Conservation (phyloP, 2,797 vertebrate genomes). For the Lepus oiostolus region DNA sequence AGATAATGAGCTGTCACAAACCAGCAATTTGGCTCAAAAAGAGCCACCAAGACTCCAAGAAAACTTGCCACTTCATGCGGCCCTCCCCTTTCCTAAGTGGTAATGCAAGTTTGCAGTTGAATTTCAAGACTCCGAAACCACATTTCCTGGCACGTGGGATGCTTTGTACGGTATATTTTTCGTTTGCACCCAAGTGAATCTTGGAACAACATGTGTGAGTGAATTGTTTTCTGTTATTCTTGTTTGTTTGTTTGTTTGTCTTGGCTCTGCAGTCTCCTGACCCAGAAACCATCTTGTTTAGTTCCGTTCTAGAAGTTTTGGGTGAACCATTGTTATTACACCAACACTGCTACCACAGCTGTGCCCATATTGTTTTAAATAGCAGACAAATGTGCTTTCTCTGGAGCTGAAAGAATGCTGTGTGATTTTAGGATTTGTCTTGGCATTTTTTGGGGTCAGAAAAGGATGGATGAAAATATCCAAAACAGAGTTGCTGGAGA, state of each 20-base stretch:
- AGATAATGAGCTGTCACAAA: slow-evolving; percentile 75
- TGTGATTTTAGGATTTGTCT: slow-evolving; percentile 46
- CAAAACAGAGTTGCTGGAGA: background rate
- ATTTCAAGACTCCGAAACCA: slow-evolving; percentile 62
- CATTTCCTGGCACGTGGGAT: slow-evolving; percentile 62
- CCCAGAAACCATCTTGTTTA: slow-evolving; percentile 30
- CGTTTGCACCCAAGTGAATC: slow-evolving; percentile 38
- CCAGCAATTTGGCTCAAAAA: slow-evolving; percentile 74
- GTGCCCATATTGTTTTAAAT: slow-evolving; percentile 1
- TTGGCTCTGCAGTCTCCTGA: background rate
- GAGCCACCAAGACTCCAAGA: slow-evolving; percentile 58
- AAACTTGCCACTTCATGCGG: slow-evolving; percentile 20
- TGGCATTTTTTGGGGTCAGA: slow-evolving; percentile 1
- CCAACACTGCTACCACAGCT: background rate
- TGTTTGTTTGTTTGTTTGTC: background rate
- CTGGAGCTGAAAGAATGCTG: background rate
- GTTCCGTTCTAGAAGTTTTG: slow-evolving; percentile 30
- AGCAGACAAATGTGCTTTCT: slow-evolving; percentile 14
- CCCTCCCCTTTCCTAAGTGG: slow-evolving; percentile 61
- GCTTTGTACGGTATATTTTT: slow-evolving; percentile 40
- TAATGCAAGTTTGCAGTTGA: slow-evolving; percentile 72
- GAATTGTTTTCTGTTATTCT: background rate
- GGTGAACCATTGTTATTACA: background rate
- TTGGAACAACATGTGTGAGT: background rate
- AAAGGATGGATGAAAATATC: slow-evolving; percentile 39